Evolutionary conservation across 30 jellyfish, hydroid and myxozoan genomes (phyloP).

Genomic region (Mastigias papua): DNA sequence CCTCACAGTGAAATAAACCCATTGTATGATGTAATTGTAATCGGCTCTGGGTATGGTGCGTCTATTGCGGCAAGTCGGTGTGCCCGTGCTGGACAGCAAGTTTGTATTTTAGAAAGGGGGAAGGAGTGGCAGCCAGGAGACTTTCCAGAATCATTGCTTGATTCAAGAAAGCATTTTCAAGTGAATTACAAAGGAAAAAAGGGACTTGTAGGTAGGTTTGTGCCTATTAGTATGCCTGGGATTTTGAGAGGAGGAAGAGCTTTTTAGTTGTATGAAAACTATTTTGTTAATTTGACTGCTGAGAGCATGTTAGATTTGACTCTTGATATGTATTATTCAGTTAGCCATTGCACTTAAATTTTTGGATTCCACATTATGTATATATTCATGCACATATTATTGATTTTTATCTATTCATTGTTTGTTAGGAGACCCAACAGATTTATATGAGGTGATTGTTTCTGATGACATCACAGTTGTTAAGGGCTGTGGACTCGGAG

Average conservation of each 20-base stretch:
- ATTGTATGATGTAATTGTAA: conserved; percentile 88
- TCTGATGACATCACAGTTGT: conserved; percentile 74
- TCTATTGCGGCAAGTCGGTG: conserved; percentile 99
- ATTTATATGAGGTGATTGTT: conserved; percentile 62
- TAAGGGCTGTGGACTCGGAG: conserved; percentile 90
- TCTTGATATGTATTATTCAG: too few species aligned
- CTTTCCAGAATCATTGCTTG: conserved; percentile 94
- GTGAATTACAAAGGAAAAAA: conserved; percentile 42
- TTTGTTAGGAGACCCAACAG: conserved; percentile 62
- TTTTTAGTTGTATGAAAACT: too few species aligned
- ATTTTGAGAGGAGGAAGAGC: too few species aligned
- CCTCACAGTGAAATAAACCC: conserved; percentile 41
- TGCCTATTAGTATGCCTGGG: too few species aligned
- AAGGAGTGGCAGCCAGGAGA: conserved; percentile 99
- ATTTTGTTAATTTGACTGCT: not conserved
- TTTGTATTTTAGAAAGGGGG: conserved; percentile 93
- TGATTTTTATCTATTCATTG: not conserved
- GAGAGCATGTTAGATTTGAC: not conserved
- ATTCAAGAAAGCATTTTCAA: conserved; percentile 68
- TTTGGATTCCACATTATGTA: too few species aligned
- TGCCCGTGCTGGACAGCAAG: conserved; percentile 95
- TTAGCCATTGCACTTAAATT: too few species aligned
- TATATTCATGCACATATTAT: too few species aligned
- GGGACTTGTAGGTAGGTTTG: conserved; percentile 20
- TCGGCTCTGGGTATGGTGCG: conserved; percentile 99